Evolutionary conservation across 1,140 invertebrate species (phyloP).

Genomic region (Ruditapes philippinarum): DNA sequence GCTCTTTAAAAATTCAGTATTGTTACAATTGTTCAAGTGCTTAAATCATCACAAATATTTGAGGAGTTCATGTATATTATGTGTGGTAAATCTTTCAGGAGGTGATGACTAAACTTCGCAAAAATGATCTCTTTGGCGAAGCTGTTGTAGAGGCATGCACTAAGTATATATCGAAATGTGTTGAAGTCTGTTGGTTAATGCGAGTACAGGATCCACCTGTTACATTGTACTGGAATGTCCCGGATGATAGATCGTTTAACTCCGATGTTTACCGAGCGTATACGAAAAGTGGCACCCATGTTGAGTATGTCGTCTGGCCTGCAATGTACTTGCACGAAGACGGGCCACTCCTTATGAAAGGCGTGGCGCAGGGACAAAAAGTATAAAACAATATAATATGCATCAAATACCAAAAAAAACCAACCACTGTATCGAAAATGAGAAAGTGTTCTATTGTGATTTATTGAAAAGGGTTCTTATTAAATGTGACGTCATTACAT

Average conservation of each 20-base stretch:
- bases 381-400: not conserved
- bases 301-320: slow-evolving; percentile 63
- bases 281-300: slow-evolving; percentile 30
- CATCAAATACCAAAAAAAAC: too few relatives aligned
- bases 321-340: slow-evolving; percentile 50
- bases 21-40: too few relatives aligned
- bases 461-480: too few relatives aligned
- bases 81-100: slow-evolving; percentile 54
- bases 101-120: slow-evolving; percentile 22
- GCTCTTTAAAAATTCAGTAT: too few relatives aligned
- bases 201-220: slow-evolving; percentile 45
- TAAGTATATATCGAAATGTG: slow-evolving; percentile 44
- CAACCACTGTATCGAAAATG: too few relatives aligned
- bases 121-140: slow-evolving; percentile 20
- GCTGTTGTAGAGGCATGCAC: slow-evolving; percentile 16
- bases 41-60: too few relatives aligned
- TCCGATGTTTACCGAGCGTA: slow-evolving; percentile 50
- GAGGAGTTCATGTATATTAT: too few relatives aligned
- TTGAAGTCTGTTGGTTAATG: slow-evolving; percentile 66
- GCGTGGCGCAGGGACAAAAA: slow-evolving; percentile 46
- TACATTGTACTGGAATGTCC: slow-evolving; percentile 5
- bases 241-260: slow-evolving; percentile 38
- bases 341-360: slow-evolving; percentile 46
- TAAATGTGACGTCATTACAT: too few relatives aligned
- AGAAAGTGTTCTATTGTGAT: too few relatives aligned